A percentile compares a stretch with the other conserved stretches of the same genome.
Conservation (phyloP, 2,888 invertebrate genomes). For the Caenorhabditis doughertyi region DNA sequence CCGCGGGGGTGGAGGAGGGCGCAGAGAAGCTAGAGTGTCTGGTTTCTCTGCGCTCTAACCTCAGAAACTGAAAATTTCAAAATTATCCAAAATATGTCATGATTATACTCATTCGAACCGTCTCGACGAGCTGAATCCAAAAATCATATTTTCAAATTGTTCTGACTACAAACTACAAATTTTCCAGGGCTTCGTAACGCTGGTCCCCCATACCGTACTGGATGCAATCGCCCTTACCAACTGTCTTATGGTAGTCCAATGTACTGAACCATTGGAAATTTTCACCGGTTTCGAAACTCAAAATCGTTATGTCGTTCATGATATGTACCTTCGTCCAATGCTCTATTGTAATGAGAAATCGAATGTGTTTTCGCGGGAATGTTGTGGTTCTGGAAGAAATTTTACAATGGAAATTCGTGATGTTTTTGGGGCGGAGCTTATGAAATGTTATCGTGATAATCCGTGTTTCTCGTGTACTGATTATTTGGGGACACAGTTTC, state of each 20-base stretch:
- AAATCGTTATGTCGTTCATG: conserved; percentile 53
- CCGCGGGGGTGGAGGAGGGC: too few relatives aligned
- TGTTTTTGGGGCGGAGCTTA: conserved; percentile 32
- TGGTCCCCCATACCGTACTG: conserved; percentile 42
- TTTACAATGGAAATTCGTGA: conserved; percentile 45
- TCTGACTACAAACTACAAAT: neutral
- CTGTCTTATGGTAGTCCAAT: conserved; percentile 44
- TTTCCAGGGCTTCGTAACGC: conserved; percentile 21
- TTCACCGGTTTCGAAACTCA: conserved; percentile 44
- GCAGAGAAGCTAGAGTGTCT: too few relatives aligned
- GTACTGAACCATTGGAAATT: conserved; percentile 41
- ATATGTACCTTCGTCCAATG: conserved; percentile 51
- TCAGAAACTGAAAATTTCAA: too few relatives aligned
- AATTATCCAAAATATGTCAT: too few relatives aligned
- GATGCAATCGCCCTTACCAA: conserved; percentile 46
- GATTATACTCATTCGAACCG: neutral
- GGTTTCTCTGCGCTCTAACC: too few relatives aligned
- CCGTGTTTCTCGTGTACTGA: conserved; percentile 31
- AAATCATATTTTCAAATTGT: too few relatives aligned
- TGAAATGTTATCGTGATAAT: conserved; percentile 12
- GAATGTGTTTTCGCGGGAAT: neutral
- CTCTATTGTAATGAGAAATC: conserved; percentile 46
- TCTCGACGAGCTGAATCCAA: too few relatives aligned
- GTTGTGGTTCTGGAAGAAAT: conserved; percentile 15
- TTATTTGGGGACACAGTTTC: conserved; percentile 13